Evolutionary conservation across 1,140 invertebrate species (phyloP), one percentile per base, ranked within the genome.

Genomic region (Trigoniulus corallinus): DNA sequence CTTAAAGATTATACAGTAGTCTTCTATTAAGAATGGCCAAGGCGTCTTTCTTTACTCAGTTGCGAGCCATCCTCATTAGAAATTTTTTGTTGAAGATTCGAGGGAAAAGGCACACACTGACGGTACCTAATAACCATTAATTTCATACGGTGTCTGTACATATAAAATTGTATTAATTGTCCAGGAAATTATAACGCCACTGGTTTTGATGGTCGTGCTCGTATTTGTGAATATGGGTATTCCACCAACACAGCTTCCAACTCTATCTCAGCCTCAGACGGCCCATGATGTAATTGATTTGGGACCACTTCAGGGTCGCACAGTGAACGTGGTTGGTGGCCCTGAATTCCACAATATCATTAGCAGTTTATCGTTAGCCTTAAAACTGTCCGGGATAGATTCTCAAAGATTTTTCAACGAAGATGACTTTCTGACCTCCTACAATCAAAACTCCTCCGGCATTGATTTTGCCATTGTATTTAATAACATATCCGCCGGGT

Each of bases 191-290:
- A 68, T 82, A 54, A 65, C 82, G 46, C 81, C 81, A 10, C 69
- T 83, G 1, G 81, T 81, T 58, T 81, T 78, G 12, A 64, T 84
- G 47, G 74, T 76, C 15, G 73, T 81, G 48, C 66, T 83, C 49
- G 81, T 81, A 56, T 70, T 82, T 50, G 70, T 82, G 25, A 82
- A 81, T 62, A 70, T 79, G 55, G 64, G 78, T 51, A 74, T 81
- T 59, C 80, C 79, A 21, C 81, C 81, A 64, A 79, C 79, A 47
- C 79, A 80, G 66, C 81, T 81, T 64, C 79, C 79, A 1, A 74
- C 74, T 56, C 76, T 81, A 55, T 68, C 65, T 37, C 74, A 71
- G 27, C 74, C 74, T 22, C 70, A 72, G 29, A 34, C 15, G 29
- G 15, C 29, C 15, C 15, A 7, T 7, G 15, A 15, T 15, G 15